phyloP scores from a whole-genome alignment of 1,140 invertebrate species.

The Lepidurus packardi region DNA sequence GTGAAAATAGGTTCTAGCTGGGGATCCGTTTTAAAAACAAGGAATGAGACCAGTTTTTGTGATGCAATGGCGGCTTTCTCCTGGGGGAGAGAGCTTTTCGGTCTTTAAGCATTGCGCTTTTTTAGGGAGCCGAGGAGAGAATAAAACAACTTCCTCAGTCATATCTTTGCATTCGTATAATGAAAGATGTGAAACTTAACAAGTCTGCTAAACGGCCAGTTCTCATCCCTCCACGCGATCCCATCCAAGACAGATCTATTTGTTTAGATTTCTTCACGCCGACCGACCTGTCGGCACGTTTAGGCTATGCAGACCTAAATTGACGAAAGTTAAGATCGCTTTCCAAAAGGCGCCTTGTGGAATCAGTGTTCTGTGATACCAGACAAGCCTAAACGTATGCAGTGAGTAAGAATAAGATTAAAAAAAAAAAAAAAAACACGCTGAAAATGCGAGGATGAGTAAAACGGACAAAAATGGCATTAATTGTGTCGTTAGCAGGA shows the following conservation, averaged over 20 bases:
- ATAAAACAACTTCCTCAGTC: neutral
- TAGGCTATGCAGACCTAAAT: constrained; percentile 15
- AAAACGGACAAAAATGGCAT: too few relatives aligned
- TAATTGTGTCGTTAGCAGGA: too few relatives aligned
- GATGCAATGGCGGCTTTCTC: neutral
- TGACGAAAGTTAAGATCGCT: neutral
- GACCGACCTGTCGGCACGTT: neutral
- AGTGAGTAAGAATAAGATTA: too few relatives aligned
- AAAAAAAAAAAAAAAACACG: too few relatives aligned
- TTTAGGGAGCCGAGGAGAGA: neutral
- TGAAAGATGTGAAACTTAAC: constrained; percentile 2
- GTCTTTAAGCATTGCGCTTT: neutral
- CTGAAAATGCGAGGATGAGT: too few relatives aligned
- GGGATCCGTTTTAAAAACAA: neutral
- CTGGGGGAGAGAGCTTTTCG: neutral
- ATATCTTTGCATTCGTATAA: neutral
- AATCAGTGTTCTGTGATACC: neutral
- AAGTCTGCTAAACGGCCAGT: neutral
- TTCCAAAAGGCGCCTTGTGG: neutral
- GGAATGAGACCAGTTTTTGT: neutral
- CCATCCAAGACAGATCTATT: constrained; percentile 10
- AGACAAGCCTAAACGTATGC: too few relatives aligned
- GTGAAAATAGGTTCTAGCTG: neutral
- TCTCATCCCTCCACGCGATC: neutral
- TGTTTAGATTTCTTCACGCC: constrained; percentile 15